Conservation (phyloP, 2,797 vertebrate species). For the Euphonia xanthogaster region DNA sequence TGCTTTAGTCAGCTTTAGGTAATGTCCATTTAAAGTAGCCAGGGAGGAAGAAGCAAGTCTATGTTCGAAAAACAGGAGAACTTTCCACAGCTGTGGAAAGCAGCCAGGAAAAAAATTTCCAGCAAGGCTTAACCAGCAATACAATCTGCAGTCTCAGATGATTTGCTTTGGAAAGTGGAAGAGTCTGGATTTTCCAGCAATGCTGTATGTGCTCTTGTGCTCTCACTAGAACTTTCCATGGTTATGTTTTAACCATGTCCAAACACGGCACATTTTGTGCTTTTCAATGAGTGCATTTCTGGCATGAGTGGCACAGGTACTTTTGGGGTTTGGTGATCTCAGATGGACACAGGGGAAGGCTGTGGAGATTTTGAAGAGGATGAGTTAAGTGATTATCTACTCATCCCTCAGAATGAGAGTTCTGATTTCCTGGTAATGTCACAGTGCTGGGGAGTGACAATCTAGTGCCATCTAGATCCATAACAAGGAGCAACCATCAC, state of each 20-base stretch:
- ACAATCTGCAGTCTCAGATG: neutral
- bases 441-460: neutral
- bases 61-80: neutral
- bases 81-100: neutral
- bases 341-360: neutral
- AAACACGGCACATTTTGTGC: neutral
- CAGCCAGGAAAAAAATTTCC: neutral
- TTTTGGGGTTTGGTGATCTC: neutral
- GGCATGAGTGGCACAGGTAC: neutral
- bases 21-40: neutral
- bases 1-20: slow-evolving; percentile 41
- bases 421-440: neutral
- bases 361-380: neutral
- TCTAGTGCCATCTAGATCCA: too few species aligned
- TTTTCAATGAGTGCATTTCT: neutral
- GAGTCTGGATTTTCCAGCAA: neutral
- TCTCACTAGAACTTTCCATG: neutral
- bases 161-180: neutral
- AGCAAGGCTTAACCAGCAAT: neutral
- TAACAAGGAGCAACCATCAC: neutral
- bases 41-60: neutral
- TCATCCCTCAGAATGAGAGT: neutral
- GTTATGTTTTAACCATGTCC: neutral
- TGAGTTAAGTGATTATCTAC: neutral
- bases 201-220: neutral